Evolutionary conservation across 1,140 invertebrate species (phyloP).

Genomic region (Phenacoccus solenopsis): DNA sequence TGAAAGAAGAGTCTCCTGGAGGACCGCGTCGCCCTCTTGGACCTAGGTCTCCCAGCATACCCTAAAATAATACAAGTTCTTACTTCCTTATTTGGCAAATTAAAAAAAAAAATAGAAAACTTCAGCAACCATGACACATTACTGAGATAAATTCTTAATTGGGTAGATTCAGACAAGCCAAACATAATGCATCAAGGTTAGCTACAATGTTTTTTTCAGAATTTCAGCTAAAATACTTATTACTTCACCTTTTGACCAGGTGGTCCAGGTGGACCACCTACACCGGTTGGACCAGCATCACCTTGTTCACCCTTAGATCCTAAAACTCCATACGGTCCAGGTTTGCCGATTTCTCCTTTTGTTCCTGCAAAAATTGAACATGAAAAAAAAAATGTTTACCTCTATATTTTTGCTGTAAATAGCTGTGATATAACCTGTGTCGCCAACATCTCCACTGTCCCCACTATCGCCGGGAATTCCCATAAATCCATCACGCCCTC

Average conservation of each 20-base stretch:
- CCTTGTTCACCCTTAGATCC: slow-evolving; percentile 20
- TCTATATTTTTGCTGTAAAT: too few species aligned
- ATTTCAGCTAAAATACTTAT: too few species aligned
- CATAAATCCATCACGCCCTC: slow-evolving; percentile 47
- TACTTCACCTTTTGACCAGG: slow-evolving; percentile 19
- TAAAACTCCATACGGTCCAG: slow-evolving; percentile 18
- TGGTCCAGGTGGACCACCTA: slow-evolving; percentile 18
- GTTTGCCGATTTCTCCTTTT: slow-evolving; percentile 19
- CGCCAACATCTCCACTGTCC: slow-evolving; percentile 43
- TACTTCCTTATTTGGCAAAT: too few species aligned
- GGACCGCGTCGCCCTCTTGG: slow-evolving; percentile 21
- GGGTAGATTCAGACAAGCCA: too few species aligned
- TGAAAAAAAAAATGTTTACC: too few species aligned
- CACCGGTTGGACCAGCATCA: slow-evolving; percentile 20
- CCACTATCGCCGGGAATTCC: slow-evolving; percentile 54
- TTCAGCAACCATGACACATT: too few species aligned
- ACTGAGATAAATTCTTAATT: too few species aligned
- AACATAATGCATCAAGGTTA: too few species aligned
- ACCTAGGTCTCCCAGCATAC: slow-evolving; percentile 21
- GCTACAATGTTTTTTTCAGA: too few species aligned
- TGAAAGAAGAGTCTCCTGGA: slow-evolving; percentile 31
- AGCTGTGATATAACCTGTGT: slow-evolving; percentile 32
- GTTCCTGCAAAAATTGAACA: slow-evolving; percentile 15
- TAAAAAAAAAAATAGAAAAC: too few species aligned
- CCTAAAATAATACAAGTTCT: slow-evolving; percentile 21